phyloP scores from a whole-genome alignment of 2,888 invertebrate species.

The Coelopa pilipes region DNA sequence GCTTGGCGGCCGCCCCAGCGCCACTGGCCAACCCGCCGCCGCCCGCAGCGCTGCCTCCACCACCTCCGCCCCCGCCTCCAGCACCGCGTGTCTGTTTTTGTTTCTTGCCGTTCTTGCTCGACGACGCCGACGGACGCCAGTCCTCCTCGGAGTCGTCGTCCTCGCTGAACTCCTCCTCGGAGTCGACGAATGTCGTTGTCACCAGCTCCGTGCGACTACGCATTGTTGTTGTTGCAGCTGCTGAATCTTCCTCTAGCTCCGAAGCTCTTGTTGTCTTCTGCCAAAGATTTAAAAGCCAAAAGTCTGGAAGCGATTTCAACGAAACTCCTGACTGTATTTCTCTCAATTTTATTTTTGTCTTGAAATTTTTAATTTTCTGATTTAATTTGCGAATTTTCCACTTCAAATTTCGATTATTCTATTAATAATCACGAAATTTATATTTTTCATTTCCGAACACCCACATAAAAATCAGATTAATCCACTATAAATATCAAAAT shows the following conservation, averaged over 20 bases:
- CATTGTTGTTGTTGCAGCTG: slow-evolving; percentile 50
- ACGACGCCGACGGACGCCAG: slow-evolving; percentile 62
- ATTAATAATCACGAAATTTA: no score
- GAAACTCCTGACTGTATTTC: no score
- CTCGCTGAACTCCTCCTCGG: slow-evolving; percentile 65
- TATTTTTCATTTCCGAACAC: no score
- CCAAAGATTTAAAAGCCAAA: not conserved
- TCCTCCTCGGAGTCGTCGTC: slow-evolving; percentile 66
- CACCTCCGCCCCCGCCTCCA: slow-evolving; percentile 44
- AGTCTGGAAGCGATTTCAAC: no score
- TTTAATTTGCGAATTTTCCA: no score
- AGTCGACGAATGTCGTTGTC: slow-evolving; percentile 66
- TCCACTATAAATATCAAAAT: no score
- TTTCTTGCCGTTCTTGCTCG: slow-evolving; percentile 54
- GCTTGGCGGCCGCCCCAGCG: slow-evolving; percentile 24
- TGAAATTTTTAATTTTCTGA: no score
- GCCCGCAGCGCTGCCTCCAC: slow-evolving; percentile 41
- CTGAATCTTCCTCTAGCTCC: not conserved
- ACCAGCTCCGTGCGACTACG: slow-evolving; percentile 67
- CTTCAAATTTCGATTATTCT: no score
- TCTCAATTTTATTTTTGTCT: no score
- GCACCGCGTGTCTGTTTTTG: slow-evolving; percentile 51
- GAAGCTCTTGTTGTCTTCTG: not conserved
- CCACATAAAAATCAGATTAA: no score
- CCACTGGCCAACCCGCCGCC: slow-evolving; percentile 40